phyloP scores from a whole-genome alignment of 2,113 vertebrate species.

The Sterna hirundo region DNA sequence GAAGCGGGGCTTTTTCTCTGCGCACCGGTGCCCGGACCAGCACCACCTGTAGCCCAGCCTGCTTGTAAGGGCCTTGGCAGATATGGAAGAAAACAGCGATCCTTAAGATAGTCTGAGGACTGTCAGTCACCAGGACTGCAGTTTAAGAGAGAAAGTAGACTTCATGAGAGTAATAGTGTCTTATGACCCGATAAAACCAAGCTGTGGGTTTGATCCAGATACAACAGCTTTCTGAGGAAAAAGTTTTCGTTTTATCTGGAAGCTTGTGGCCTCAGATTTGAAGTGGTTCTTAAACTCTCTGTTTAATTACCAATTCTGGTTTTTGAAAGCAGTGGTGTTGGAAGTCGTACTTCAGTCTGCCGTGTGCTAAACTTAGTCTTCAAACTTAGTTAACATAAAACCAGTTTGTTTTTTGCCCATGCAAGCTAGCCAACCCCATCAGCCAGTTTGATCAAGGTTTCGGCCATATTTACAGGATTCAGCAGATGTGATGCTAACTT shows the following conservation, averaged over 20 bases:
- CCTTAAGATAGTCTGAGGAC: not conserved
- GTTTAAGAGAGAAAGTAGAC: not conserved
- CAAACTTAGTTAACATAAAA: not conserved
- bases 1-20: not conserved
- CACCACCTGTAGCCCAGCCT: not conserved
- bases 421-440: not conserved
- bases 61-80: not conserved
- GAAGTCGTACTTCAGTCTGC: not conserved
- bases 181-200: not conserved
- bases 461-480: not conserved
- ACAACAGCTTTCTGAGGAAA: not conserved
- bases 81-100: not conserved
- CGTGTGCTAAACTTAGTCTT: not conserved
- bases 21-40: not conserved
- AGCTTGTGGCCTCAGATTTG: not conserved
- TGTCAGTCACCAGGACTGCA: not conserved
- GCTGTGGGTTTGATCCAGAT: not conserved
- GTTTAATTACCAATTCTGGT: not conserved
- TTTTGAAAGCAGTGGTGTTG: not conserved
- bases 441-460: not conserved
- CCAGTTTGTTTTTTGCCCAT: not conserved
- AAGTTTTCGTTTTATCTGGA: not conserved
- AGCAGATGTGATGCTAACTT: not conserved
- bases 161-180: not conserved
- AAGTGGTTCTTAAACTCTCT: not conserved